Conservation (phyloP, 2,113 vertebrate genomes). For the Etheostoma spectabile region DNA sequence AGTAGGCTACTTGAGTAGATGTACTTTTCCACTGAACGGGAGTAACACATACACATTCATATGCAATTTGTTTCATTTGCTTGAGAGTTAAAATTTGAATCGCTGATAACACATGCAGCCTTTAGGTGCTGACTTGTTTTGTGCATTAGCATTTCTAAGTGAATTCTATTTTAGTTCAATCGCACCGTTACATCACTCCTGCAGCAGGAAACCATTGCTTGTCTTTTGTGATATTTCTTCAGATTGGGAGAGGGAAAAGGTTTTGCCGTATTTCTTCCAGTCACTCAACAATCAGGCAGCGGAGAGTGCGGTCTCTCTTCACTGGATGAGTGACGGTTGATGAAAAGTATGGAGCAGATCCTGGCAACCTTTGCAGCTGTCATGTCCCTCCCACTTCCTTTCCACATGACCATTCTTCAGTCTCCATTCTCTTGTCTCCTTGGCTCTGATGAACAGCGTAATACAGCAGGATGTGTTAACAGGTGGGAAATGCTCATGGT, state of each 20-base stretch:
- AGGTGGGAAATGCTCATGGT: constrained; percentile 7
- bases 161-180: background rate
- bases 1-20: too few species aligned
- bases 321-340: constrained; percentile 5
- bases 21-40: background rate
- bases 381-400: constrained; percentile 24
- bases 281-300: constrained; percentile 1
- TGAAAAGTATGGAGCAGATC: constrained; percentile 15
- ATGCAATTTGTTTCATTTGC: background rate
- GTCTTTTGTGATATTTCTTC: background rate
- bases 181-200: background rate
- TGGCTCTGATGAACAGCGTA: background rate
- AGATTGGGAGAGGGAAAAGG: background rate
- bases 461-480: constrained; percentile 18
- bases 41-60: background rate
- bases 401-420: background rate
- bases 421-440: background rate
- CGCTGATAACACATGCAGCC: background rate
- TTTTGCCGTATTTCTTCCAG: background rate
- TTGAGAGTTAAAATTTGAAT: background rate
- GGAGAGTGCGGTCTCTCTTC: background rate
- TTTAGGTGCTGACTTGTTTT: background rate
- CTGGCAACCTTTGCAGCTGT: constrained; percentile 44
- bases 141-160: background rate
- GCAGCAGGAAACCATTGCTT: background rate